These are phyloP conservation scores for Drosophila biarmipes DNA, from an alignment of 1,140 invertebrate species.

Conservation along the genomic window DNA sequence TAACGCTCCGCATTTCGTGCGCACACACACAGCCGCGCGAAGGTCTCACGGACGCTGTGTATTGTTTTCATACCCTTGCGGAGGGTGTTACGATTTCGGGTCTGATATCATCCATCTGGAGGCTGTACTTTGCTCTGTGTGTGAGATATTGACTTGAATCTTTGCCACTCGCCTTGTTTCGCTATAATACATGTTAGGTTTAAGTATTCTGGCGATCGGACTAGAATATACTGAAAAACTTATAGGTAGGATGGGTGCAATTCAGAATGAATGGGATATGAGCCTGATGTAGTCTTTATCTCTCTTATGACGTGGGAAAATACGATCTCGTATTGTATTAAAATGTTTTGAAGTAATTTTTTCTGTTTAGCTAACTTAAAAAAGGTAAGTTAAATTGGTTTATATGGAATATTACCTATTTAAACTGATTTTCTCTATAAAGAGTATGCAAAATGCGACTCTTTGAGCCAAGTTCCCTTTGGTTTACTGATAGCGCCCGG, in stretches of 20 bases:
- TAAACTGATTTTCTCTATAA: not conserved
- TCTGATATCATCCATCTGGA: not conserved
- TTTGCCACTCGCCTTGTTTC: not conserved
- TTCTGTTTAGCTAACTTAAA: no score
- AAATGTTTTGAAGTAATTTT: no score
- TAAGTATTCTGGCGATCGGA: not conserved
- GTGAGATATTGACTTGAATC: not conserved
- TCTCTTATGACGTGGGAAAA: no score
- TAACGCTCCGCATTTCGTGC: constrained; percentile 20
- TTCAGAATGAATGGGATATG: not conserved
- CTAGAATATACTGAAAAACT: not conserved
- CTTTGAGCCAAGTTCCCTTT: not conserved
- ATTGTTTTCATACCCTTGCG: constrained; percentile 17
- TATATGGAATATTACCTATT: not conserved
- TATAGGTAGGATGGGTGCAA: not conserved
- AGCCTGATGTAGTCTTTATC: no score
- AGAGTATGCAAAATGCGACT: not conserved
- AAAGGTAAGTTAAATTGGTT: no score
- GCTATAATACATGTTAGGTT: no score
- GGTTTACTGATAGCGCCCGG: constrained; percentile 63
- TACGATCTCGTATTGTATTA: no score
- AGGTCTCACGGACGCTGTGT: constrained; percentile 28
- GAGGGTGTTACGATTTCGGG: no score
- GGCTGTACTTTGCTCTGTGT: not conserved
- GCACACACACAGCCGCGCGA: constrained; percentile 20